These are phyloP conservation scores for Anolis apletophallus DNA, from an alignment of 2,797 vertebrate species.

Conservation along the genomic window DNA sequence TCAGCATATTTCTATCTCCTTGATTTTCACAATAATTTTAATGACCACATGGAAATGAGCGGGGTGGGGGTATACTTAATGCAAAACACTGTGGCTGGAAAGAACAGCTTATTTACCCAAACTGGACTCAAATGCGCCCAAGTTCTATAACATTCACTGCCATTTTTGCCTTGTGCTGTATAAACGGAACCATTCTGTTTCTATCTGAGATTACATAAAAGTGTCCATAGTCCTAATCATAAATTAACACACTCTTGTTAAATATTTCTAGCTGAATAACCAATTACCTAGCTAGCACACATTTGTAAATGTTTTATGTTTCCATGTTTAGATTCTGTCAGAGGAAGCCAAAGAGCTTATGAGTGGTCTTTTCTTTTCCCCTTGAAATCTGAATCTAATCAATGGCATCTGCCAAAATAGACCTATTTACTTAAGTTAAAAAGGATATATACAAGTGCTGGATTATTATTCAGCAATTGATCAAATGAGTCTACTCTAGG, in stretches of 20 bases:
- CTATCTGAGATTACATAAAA: neutral
- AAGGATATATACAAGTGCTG: no score
- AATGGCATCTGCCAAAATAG: no score
- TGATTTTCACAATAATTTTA: neutral
- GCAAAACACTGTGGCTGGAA: neutral
- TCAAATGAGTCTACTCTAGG: no score
- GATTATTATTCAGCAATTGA: no score
- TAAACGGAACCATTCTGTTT: neutral
- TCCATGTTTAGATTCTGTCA: neutral
- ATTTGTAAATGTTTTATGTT: neutral
- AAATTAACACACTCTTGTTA: neutral
- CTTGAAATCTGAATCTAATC: neutral
- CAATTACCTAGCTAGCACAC: neutral
- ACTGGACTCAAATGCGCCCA: neutral
- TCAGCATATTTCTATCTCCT: constrained; percentile 1
- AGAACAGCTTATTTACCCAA: neutral
- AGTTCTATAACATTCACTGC: neutral
- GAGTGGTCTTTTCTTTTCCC: neutral
- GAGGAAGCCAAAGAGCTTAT: neutral
- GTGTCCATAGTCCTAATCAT: neutral
- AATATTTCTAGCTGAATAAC: neutral
- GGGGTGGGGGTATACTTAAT: neutral
- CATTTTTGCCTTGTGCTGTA: neutral
- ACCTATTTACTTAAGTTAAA: no score
- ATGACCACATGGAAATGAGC: neutral